These are phyloP conservation scores for Sorex maritimensis DNA, from an alignment of 2,797 vertebrate species.

Conservation along the genomic window DNA sequence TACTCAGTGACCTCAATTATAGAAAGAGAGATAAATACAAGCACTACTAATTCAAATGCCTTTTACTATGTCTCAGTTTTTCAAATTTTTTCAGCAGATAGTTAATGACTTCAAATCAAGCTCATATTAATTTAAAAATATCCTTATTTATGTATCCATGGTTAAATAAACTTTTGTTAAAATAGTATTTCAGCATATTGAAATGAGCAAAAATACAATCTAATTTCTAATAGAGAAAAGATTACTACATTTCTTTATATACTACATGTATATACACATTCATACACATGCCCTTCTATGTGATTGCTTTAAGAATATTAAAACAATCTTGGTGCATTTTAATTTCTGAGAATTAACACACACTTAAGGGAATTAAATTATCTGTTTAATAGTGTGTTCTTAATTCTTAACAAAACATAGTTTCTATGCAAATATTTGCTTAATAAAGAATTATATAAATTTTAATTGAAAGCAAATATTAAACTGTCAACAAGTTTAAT, in stretches of 20 bases:
- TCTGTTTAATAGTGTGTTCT: constrained; percentile 35
- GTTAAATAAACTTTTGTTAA: not conserved
- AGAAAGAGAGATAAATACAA: constrained; percentile 88
- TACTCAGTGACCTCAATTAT: constrained; percentile 90
- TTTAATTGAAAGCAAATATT: constrained; percentile 63
- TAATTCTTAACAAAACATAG: constrained; percentile 20
- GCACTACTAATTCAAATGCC: constrained; percentile 86
- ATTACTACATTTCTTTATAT: not conserved
- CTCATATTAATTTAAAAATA: constrained; percentile 86
- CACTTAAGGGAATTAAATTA: constrained; percentile 42
- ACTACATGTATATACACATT: not conserved
- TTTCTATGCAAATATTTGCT: constrained; percentile 67
- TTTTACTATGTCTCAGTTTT: constrained; percentile 85
- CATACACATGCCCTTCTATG: not conserved
- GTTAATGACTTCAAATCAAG: constrained; percentile 86
- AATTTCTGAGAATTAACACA: constrained; percentile 29
- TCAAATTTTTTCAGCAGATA: constrained; percentile 84
- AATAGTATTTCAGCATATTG: not conserved
- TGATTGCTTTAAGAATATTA: not conserved
- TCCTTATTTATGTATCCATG: constrained; percentile 34
- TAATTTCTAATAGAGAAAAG: constrained; percentile 14
- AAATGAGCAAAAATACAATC: constrained; percentile 31
- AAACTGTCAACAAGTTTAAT: constrained; percentile 51
- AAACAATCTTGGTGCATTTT: constrained; percentile 27
- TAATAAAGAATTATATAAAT: constrained; percentile 69